These are phyloP conservation scores for Lasius fuliginosus DNA, from an alignment of 2,888 invertebrate genomes.

Conservation along the genomic window DNA sequence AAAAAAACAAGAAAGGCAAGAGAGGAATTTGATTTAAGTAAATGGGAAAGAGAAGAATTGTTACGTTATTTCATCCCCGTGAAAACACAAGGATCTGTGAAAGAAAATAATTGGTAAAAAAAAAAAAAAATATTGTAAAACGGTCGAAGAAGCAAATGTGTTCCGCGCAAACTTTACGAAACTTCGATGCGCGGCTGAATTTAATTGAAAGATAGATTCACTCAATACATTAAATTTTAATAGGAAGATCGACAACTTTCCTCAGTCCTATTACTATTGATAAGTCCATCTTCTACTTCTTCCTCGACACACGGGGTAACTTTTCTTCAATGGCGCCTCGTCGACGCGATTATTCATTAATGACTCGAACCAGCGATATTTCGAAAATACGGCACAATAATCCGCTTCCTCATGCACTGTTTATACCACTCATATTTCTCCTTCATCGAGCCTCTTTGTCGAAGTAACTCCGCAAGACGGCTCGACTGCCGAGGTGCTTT, in stretches of 20 bases:
- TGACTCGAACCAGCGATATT: conserved; percentile 71
- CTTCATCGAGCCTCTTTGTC: conserved; percentile 52
- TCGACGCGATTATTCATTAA: conserved; percentile 68
- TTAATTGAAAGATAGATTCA: neutral
- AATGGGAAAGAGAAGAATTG: neutral
- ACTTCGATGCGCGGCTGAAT: neutral
- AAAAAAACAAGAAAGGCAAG: neutral
- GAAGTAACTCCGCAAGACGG: conserved; percentile 49
- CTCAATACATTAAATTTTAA: conserved; percentile 14
- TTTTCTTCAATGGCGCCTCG: conserved; percentile 37
- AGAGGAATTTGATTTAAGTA: neutral
- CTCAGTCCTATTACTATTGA: neutral
- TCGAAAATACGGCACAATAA: conserved; percentile 75
- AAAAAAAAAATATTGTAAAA: neutral
- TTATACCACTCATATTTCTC: conserved; percentile 75
- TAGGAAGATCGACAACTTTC: neutral
- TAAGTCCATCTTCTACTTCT: neutral
- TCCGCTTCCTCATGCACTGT: conserved; percentile 73
- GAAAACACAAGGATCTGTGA: neutral
- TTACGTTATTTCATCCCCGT: neutral
- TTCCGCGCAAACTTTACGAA: neutral
- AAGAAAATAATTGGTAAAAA: neutral
- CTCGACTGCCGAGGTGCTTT: conserved; percentile 50
- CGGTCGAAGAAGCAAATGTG: neutral
- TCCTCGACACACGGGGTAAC: neutral